Evolutionary conservation across 1,140 invertebrate species (phyloP).

Genomic region (Nymphalis io): DNA sequence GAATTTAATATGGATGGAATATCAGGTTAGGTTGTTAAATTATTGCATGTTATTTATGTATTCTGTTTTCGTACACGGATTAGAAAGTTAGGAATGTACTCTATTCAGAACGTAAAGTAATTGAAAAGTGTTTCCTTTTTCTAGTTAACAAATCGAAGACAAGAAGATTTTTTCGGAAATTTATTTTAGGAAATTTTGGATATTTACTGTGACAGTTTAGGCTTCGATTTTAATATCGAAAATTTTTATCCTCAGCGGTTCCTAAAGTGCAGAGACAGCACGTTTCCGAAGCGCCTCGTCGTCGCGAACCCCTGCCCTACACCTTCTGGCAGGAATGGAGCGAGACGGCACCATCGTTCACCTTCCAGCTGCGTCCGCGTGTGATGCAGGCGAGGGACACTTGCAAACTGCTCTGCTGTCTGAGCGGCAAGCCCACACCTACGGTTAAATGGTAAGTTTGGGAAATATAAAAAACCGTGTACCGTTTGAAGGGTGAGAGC

Average conservation of each 20-base stretch:
- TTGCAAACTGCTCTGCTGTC: constrained; percentile 98
- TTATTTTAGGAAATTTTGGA: too few species aligned
- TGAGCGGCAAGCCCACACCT: constrained; percentile 96
- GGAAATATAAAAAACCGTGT: not conserved
- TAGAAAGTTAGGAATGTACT: too few species aligned
- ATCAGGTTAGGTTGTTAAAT: too few species aligned
- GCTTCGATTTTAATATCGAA: not conserved
- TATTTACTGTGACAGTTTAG: too few species aligned
- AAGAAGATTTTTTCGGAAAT: too few species aligned
- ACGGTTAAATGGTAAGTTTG: constrained; percentile 83
- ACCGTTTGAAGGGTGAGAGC: too few species aligned
- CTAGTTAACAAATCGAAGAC: too few species aligned
- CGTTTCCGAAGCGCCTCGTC: constrained; percentile 87
- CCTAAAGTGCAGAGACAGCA: constrained; percentile 91
- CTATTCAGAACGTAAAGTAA: too few species aligned
- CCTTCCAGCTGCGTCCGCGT: constrained; percentile 97
- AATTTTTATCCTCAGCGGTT: constrained; percentile 81
- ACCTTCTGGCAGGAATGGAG: constrained; percentile 94
- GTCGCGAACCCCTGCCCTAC: constrained; percentile 90
- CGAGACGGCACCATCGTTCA: constrained; percentile 96
- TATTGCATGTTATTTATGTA: too few species aligned
- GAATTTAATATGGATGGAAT: not conserved
- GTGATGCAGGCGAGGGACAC: constrained; percentile 97
- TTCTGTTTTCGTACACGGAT: too few species aligned
- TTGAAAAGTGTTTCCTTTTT: too few species aligned